Evolutionary conservation across 2,888 invertebrate genomes (phyloP).

Genomic region (Leptodirus hochenwartii): DNA sequence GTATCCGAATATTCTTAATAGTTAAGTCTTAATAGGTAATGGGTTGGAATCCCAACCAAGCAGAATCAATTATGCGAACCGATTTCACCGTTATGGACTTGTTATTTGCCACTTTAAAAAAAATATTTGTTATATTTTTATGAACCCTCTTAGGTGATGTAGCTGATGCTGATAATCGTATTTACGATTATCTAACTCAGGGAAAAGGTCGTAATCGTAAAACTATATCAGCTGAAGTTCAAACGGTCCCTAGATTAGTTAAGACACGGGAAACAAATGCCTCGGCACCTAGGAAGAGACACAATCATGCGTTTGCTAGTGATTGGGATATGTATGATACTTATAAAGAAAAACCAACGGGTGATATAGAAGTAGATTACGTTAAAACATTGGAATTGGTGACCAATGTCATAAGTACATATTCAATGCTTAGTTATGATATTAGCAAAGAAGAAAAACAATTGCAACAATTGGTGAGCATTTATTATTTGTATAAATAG

Average conservation of each 20-base stretch:
- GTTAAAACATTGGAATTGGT: too few relatives aligned
- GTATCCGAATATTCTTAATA: too few relatives aligned
- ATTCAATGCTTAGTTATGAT: too few relatives aligned
- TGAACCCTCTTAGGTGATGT: conserved; percentile 22
- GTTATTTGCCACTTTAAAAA: background rate
- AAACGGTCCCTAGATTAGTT: conserved; percentile 39
- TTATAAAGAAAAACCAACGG: conserved; percentile 29
- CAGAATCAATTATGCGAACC: background rate
- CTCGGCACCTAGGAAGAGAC: conserved; percentile 31
- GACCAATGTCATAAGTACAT: too few relatives aligned
- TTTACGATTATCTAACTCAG: conserved; percentile 45
- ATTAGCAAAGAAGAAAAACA: too few relatives aligned
- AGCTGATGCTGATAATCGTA: conserved; percentile 42
- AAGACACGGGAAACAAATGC: conserved; percentile 47
- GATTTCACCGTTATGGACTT: background rate
- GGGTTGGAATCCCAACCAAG: too few relatives aligned
- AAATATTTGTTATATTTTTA: background rate
- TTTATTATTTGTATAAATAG: too few relatives aligned
- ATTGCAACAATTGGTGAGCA: too few relatives aligned
- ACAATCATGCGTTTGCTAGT: conserved; percentile 36
- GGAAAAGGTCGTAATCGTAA: conserved; percentile 51
- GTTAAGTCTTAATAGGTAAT: too few relatives aligned
- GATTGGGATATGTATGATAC: conserved; percentile 66
- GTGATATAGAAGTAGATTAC: too few relatives aligned
- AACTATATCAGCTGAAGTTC: conserved; percentile 46